phyloP scores from a whole-genome alignment of 2,113 vertebrate genomes.

The Colaptes auratus region DNA sequence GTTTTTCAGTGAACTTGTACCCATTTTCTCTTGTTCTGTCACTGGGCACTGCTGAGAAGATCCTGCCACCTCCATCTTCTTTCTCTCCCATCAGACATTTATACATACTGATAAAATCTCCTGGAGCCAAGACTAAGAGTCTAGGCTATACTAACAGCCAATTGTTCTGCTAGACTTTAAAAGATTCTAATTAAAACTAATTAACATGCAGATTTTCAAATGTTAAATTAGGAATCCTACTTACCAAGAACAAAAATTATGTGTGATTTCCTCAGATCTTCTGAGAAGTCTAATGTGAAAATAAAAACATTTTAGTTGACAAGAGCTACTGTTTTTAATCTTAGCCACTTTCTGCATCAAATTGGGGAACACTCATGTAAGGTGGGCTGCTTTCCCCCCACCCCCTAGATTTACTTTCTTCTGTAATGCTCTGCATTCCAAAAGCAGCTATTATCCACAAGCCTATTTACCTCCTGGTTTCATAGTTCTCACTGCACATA shows the following conservation, averaged over 20 bases:
- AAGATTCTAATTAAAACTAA: neutral
- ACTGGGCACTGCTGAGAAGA: neutral
- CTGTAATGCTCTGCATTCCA: neutral
- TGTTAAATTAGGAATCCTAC: slow-evolving; percentile 55
- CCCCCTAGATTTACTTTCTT: neutral
- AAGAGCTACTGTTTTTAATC: neutral
- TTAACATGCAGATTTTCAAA: neutral
- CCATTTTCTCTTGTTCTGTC: neutral
- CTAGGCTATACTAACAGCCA: neutral
- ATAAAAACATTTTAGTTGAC: slow-evolving; percentile 30
- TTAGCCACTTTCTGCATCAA: neutral
- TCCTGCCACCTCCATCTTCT: neutral
- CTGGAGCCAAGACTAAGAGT: too few relatives aligned
- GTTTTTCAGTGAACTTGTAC: neutral
- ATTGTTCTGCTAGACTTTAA: neutral
- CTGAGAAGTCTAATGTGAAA: slow-evolving; percentile 75
- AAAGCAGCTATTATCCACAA: neutral
- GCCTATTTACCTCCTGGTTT: neutral
- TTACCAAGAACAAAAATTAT: slow-evolving; percentile 93
- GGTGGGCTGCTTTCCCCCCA: neutral
- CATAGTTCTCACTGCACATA: neutral
- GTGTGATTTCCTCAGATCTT: slow-evolving; percentile 88
- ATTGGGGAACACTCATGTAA: neutral
- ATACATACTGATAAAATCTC: neutral
- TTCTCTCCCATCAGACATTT: neutral